Evolutionary conservation across 2,888 invertebrate genomes (phyloP), one percentile per base, ranked within the genome.

Genomic region (Tetrapedia diversipes): DNA sequence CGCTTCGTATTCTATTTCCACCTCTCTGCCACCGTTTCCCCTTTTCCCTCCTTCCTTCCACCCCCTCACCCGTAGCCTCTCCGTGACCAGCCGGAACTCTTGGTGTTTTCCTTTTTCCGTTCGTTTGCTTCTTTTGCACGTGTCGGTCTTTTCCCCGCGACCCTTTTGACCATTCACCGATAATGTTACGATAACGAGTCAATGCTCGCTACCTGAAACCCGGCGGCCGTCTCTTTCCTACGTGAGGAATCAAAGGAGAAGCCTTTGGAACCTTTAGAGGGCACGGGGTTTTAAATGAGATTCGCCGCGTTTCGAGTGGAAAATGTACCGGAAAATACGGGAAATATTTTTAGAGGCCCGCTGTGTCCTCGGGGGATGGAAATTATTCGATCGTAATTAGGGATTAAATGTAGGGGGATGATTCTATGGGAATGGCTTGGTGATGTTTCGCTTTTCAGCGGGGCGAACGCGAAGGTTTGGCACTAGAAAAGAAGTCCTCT

Each of bases 171-270:
- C 70, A 67, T 67, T 71, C 64, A 51, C 67, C 69, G 79, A 81
- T 81, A 79, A 81, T 66, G 71, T 81, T 81, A 79, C 79, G 81
- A 81, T 81, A 81, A 81, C 79, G 81, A 81, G 79, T 79, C 81
- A 79, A 76, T 79, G 66, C 69, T 66, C 32, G 63, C 27, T 2
- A 27, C 41, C 37, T 51, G 54, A 75, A 79, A 39, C 34, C 47
- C n/a, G n/a, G n/a, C 14, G 39, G 34, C 56, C 54, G 45, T 73
- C 73, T 60, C 64, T 32, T 65, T 61, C 51, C 67, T 76, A 66
- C 65, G 77, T 59, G 76, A 57, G 57, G 76, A 77, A 76, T 76
- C 76, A 65, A 65, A 66, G 70, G 53, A 43, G 16, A 43, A 16
- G 24, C 47, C 19, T 70, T 69, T 61, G 43, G 54, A 54, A 4